phyloP scores from a whole-genome alignment of 2,888 invertebrate genomes.

The Acanthopleura granulata region DNA sequence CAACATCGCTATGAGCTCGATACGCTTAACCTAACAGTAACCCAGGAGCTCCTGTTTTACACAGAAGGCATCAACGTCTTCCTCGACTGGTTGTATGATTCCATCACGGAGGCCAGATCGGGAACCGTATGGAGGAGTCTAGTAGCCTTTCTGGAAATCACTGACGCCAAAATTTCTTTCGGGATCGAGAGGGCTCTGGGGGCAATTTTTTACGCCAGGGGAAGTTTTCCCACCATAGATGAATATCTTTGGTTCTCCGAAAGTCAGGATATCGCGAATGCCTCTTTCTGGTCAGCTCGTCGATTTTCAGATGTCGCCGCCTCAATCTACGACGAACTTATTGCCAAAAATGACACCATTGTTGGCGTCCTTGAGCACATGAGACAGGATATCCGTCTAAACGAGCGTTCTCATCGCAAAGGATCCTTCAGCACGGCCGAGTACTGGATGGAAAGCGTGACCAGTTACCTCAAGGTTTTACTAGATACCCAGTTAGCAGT shows the following conservation, averaged over 20 bases:
- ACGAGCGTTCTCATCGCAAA: conserved; percentile 35
- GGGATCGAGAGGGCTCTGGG: conserved; percentile 58
- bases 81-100: conserved; percentile 57
- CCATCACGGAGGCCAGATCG: conserved; percentile 68
- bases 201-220: conserved; percentile 52
- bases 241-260: conserved; percentile 54
- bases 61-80: conserved; percentile 54
- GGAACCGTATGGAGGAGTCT: conserved; percentile 56
- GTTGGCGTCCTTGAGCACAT: conserved; percentile 24
- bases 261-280: conserved; percentile 55
- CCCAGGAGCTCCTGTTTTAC: conserved; percentile 57
- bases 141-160: conserved; percentile 58
- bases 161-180: conserved; percentile 57
- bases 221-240: conserved; percentile 48
- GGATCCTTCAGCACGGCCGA: conserved; percentile 45
- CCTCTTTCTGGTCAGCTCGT: conserved; percentile 53
- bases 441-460: conserved; percentile 57
- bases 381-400: conserved; percentile 45
- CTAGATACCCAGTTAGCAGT: conserved; percentile 41
- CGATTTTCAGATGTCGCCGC: conserved; percentile 51
- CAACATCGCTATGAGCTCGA: conserved; percentile 57
- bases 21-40: conserved; percentile 42
- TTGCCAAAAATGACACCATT: conserved; percentile 17
- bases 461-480: conserved; percentile 43
- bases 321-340: conserved; percentile 41